Evolutionary conservation across 2,888 invertebrate species (phyloP).

Genomic region (Yponomeuta plumbellus): DNA sequence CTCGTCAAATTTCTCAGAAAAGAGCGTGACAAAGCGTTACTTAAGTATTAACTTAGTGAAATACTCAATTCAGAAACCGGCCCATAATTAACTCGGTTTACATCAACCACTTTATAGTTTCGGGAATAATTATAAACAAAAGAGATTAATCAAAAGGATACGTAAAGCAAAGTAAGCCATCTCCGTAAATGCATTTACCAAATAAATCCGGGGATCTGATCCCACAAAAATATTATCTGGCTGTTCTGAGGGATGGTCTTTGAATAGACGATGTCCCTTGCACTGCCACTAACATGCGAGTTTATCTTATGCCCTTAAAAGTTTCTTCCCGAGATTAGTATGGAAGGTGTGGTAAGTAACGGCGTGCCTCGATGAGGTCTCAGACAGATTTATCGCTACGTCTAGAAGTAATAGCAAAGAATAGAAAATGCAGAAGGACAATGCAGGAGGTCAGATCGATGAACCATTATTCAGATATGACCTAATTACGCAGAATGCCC

Average conservation of each 20-base stretch:
- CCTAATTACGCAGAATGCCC: no score
- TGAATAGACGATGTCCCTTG: slow-evolving; percentile 28
- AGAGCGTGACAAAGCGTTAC: no score
- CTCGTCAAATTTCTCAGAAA: no score
- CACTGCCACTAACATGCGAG: slow-evolving; percentile 32
- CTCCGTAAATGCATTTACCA: neutral
- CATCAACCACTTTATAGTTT: no score
- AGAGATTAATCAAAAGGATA: no score
- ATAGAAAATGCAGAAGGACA: neutral
- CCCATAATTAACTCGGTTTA: no score
- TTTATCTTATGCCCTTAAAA: slow-evolving; percentile 44
- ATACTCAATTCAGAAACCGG: no score
- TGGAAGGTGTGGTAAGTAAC: slow-evolving; percentile 33
- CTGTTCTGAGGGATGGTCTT: neutral
- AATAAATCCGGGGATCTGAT: neutral
- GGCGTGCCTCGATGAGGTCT: slow-evolving; percentile 13
- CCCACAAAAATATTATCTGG: neutral
- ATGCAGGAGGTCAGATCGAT: neutral
- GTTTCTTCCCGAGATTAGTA: slow-evolving; percentile 45
- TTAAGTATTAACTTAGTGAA: no score
- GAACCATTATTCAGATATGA: no score
- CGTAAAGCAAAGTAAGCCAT: neutral
- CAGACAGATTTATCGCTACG: slow-evolving; percentile 8
- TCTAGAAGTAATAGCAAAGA: neutral
- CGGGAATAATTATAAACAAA: no score